phyloP scores from a whole-genome alignment of 2,888 invertebrate species.

The Cephus pygmeus region DNA sequence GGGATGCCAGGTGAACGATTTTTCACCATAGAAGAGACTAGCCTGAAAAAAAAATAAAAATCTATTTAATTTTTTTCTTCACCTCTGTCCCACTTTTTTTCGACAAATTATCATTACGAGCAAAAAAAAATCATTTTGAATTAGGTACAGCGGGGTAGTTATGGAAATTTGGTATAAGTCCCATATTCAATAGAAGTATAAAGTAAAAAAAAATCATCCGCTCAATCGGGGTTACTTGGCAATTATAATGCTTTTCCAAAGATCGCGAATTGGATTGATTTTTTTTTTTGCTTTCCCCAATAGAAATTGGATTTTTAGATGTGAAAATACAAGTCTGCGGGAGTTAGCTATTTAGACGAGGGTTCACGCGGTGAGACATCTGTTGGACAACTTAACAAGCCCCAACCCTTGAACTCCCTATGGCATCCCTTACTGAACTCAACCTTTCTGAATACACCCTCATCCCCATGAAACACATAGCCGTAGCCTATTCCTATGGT shows the following conservation, averaged over 20 bases:
- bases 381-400: conserved; percentile 62
- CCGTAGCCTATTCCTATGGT: background rate
- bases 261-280: background rate
- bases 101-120: background rate
- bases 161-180: background rate
- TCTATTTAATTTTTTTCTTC: background rate
- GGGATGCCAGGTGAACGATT: conserved; percentile 28
- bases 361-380: conserved; percentile 64
- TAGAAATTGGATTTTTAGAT: conserved; percentile 25
- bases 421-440: conserved; percentile 5
- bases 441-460: background rate
- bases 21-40: background rate
- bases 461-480: background rate
- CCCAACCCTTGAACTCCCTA: conserved; percentile 34
- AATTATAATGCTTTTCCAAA: background rate
- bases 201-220: background rate
- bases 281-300: background rate
- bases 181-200: background rate
- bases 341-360: conserved; percentile 40
- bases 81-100: background rate
- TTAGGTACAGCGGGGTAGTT: background rate
- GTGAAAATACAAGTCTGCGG: conserved; percentile 19
- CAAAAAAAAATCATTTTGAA: background rate
- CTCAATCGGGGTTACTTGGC: background rate
- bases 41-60: background rate